A percentile compares a stretch with the other conserved stretches of the same genome.
Conservation (phyloP, 1,140 invertebrate species). For the Drosophila bipectinata region DNA sequence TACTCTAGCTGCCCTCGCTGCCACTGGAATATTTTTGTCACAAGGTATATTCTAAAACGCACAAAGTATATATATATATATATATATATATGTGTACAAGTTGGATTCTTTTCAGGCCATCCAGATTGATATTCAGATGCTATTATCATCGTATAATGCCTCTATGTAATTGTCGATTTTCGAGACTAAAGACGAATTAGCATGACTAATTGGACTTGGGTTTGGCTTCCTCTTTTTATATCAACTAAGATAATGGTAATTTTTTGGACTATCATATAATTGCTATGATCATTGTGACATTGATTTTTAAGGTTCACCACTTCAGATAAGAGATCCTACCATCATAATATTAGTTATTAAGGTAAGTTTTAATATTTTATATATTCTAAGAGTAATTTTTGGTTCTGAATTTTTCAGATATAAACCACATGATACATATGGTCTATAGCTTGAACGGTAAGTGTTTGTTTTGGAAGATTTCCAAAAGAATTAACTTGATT, state of each 20-base stretch:
- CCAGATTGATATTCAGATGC: conserved; percentile 13
- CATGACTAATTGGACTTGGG: conserved; percentile 30
- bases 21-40: neutral
- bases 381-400: too few relatives aligned
- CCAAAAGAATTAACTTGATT: neutral
- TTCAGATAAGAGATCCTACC: too few relatives aligned
- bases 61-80: neutral
- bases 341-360: too few relatives aligned
- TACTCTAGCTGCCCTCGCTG: neutral
- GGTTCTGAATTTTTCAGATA: too few relatives aligned
- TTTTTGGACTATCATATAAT: conserved; percentile 22
- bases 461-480: conserved; percentile 2
- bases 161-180: conserved; percentile 28
- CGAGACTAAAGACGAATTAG: conserved; percentile 31
- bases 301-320: neutral
- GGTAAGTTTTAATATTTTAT: too few relatives aligned
- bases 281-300: conserved; percentile 13
- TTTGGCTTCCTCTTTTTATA: neutral
- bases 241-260: conserved; percentile 13
- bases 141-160: conserved; percentile 32
- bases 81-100: neutral
- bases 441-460: neutral
- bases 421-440: too few relatives aligned
- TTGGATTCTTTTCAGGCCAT: neutral
- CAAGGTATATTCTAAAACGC: neutral